Base-by-base conservation (phyloP, 2,113 vertebrate genomes). In the Fulica atra region DNA sequence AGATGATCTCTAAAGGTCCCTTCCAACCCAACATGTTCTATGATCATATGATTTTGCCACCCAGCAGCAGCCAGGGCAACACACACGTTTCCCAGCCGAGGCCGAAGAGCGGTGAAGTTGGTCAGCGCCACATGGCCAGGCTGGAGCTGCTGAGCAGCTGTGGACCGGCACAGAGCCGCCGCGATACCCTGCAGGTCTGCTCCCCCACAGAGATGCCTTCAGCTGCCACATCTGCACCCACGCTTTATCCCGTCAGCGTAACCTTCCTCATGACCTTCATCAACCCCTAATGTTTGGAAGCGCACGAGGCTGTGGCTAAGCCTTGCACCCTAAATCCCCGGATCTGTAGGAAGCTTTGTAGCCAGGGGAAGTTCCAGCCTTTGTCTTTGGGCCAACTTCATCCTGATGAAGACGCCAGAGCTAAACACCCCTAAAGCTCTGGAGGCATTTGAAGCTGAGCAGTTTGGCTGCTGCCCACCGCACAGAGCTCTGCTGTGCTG, bases 111-210 rank as follows among this genome's bases (percentile, higher is more conserved):
- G 5, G 59, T 4, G 38, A 20, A 7, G 9, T 31, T 42, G 2
- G 20, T 48, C 16, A 13, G n/a, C 8, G 11, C 23, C 79, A 21
- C 9, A 16, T 19, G 4, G 31, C 17, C n/a, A 20, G 44, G 28
- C 59, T 24, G 70, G 56, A 33, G 31, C 26, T 2, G 71, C 7
- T 2, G 40, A 38, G 60, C 10, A 29, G 73, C n/a, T 3, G 20
- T 54, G 63, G 4, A 36, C 25, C n/a, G 10, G 36, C 61, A 17
- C 3, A 0, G 28, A 40, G n/a, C 53, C 2, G 0, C 46, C 2
- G 0, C 2, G 1, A 2, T 6, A 29, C 31, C 38, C 33, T 6
- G 33, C 18, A 12, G 53, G 4, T 26, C n/a, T 4, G 36, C 50
- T 48, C 36, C n/a, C 48, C 44, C 4, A 6, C 74, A 23, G 16